Evolutionary conservation across 2,888 invertebrate genomes (phyloP), one percentile per base, ranked within the genome.

Genomic region (Hypercompe scribonia): DNA sequence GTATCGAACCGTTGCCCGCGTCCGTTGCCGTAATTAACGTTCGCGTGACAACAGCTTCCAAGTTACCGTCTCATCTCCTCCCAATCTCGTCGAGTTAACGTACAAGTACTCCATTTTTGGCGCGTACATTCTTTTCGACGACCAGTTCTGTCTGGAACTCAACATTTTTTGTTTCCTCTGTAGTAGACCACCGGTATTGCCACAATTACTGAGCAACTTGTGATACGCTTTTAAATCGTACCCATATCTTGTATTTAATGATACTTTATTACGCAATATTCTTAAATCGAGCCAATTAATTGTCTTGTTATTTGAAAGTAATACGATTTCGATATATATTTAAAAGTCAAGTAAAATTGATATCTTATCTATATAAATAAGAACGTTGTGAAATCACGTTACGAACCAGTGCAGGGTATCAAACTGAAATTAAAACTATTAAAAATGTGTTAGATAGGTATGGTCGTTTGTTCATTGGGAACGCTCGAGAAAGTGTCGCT

Each of bases 251-350:
- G 24, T 65, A 33, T 54, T 65, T 71, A 71, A 70, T 65, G 64
- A 42, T 68, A 61, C 61, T 18, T 66, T 58, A 69, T 81, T 78
- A 65, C 69, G 73, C 58, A 73, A 80, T 66, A 68, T 65, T 46
- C 54, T 65, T 74, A 39, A 71, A 73, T 71, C 58, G 65, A 70
- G 39, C 64, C 78, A 82, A 74, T 81, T 75, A 81, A 80, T 34
- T 74, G 36, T 71, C 68, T 76, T 71, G 66, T 76, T 58, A 76
- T 77, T 78, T 70, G 75, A 81, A 81, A 79, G 81, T 81, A 76
- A 74, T 74, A 79, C 68, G 72, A 72, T 79, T 74, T 81, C 77
- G 68, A 77, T 75, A 74, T 73, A 70, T 75, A 72, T 75, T 77
- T 74, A 75, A 76, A 78, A 81, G 73, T 73, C 64, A 68, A 70